A percentile compares a stretch with the other conserved stretches of the same genome.
These are phyloP conservation scores for Dysdera silvatica DNA, from an alignment of 1,140 invertebrate genomes.

Conservation along the genomic window DNA sequence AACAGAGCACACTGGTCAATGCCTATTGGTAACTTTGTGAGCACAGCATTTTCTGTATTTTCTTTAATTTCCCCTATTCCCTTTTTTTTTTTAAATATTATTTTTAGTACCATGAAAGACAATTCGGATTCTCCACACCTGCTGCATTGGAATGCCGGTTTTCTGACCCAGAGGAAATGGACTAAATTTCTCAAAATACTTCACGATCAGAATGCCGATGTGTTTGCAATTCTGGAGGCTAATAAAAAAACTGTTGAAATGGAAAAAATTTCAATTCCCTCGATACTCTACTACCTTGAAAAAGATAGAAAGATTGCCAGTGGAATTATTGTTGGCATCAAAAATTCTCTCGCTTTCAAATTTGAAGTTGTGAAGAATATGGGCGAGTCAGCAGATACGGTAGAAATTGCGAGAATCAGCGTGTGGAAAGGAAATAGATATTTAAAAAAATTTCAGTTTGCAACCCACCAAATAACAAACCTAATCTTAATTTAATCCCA, in stretches of 20 bases:
- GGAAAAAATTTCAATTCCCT: too few species aligned
- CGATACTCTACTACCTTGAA: background rate
- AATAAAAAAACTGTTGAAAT: too few species aligned
- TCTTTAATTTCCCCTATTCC: too few species aligned
- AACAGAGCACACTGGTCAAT: too few species aligned
- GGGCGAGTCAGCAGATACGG: background rate
- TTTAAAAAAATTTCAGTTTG: background rate
- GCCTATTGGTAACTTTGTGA: too few species aligned
- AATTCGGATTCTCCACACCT: background rate
- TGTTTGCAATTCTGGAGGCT: slow-evolving; percentile 14
- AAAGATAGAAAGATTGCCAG: slow-evolving; percentile 7
- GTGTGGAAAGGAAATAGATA: background rate
- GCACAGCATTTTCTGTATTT: too few species aligned
- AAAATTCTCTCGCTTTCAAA: background rate
- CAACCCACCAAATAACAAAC: slow-evolving; percentile 1
- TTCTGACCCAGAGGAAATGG: background rate
- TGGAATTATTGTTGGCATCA: slow-evolving; percentile 6
- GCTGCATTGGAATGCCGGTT: background rate
- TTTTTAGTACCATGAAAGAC: too few species aligned
- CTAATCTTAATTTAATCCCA: background rate
- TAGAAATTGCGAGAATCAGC: background rate
- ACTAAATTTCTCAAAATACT: background rate
- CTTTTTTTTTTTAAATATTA: too few species aligned
- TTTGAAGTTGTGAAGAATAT: slow-evolving; percentile 8
- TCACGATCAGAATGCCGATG: background rate